Conservation (phyloP, 1,140 invertebrate genomes). For the Megalopta genalis region DNA sequence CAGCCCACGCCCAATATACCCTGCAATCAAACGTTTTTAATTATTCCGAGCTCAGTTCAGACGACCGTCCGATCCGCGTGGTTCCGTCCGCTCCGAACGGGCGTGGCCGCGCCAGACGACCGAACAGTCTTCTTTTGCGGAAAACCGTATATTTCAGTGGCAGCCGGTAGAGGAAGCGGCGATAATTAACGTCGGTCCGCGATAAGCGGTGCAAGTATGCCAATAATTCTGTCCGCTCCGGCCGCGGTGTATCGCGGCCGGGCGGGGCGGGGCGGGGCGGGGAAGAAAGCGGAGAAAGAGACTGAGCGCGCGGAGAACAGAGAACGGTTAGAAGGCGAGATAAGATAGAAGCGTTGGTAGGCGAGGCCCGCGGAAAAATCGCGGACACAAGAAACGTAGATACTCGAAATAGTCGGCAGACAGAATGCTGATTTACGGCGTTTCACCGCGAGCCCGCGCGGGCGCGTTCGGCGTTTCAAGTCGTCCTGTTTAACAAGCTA, state of each 20-base stretch:
- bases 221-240: neutral
- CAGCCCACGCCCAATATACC: too few species aligned
- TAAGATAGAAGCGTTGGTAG: conserved; percentile 12
- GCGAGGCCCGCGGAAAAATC: conserved; percentile 1
- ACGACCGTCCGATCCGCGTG: too few species aligned
- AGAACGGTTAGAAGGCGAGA: conserved; percentile 4
- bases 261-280: neutral
- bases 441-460: conserved; percentile 34
- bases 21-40: too few species aligned
- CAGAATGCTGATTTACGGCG: conserved; percentile 47
- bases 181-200: neutral
- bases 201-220: neutral
- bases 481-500: conserved; percentile 60
- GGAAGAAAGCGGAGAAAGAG: neutral
- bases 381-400: conserved; percentile 24
- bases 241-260: neutral
- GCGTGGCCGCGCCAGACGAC: neutral
- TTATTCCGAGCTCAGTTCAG: too few species aligned
- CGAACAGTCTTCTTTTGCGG: too few species aligned
- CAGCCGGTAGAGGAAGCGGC: neutral
- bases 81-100: too few species aligned
- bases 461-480: conserved; percentile 33
- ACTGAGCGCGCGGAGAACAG: neutral
- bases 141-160: neutral
- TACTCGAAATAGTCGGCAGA: conserved; percentile 26